Percentiles rank a stretch among this genome's conserved stretches.
phyloP scores from a whole-genome alignment of 2,797 vertebrate species.

The Poeciliopsis turneri region DNA sequence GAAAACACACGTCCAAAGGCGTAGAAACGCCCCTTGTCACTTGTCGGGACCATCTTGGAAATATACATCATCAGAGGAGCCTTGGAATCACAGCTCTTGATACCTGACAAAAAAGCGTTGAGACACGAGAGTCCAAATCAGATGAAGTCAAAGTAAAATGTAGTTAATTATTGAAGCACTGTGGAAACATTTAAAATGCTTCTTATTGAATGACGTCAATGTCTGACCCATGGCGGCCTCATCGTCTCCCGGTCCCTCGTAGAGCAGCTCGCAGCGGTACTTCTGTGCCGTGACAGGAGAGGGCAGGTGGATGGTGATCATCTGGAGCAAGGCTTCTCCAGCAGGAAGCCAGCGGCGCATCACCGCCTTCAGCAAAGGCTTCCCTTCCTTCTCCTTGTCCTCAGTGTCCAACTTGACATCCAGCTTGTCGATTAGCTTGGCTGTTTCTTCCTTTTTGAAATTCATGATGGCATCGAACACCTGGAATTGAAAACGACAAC shows the following conservation, averaged over 20 bases:
- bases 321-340: slow-evolving; percentile 93
- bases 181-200: background rate
- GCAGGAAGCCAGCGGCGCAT: slow-evolving; percentile 97
- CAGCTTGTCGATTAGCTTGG: slow-evolving; percentile 90
- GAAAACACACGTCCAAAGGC: slow-evolving; percentile 96
- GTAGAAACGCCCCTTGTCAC: slow-evolving; percentile 94
- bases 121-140: background rate
- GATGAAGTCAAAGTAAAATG: background rate
- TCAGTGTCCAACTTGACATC: slow-evolving; percentile 91
- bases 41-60: slow-evolving; percentile 98
- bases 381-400: slow-evolving; percentile 94
- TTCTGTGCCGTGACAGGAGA: slow-evolving; percentile 94
- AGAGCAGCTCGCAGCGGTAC: slow-evolving; percentile 95
- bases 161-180: background rate
- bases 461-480: slow-evolving; percentile 97
- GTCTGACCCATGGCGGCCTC: slow-evolving; percentile 92
- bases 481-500: slow-evolving; percentile 46
- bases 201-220: background rate
- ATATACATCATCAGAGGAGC: slow-evolving; percentile 98
- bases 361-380: slow-evolving; percentile 92
- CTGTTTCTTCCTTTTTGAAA: slow-evolving; percentile 91
- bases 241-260: slow-evolving; percentile 92
- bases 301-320: slow-evolving; percentile 97
- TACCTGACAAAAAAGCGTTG: slow-evolving; percentile 76
- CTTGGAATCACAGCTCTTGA: slow-evolving; percentile 95